Conservation (phyloP, 2,113 vertebrate species). For the Rhinolophus ferrumequinum region DNA sequence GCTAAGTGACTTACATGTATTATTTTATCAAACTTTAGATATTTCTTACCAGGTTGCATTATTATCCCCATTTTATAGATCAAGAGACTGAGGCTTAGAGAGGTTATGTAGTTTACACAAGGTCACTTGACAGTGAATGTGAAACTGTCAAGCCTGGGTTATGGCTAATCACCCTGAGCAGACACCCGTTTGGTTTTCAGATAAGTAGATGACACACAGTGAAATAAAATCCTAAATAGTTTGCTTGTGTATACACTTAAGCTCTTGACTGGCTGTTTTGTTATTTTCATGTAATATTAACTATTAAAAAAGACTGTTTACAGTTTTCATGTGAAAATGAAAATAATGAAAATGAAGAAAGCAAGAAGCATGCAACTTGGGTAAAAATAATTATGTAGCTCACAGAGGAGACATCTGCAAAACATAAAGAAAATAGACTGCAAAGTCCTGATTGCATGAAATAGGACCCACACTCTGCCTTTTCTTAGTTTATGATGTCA, state of each 20-base stretch:
- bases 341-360: not conserved
- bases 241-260: not conserved
- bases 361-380: not conserved
- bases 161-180: not conserved
- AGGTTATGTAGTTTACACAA: not conserved
- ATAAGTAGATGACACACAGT: not conserved
- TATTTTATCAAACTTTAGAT: not conserved
- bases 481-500: conserved; percentile 68
- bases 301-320: not conserved
- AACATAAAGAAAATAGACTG: conserved; percentile 43
- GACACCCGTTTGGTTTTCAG: not conserved
- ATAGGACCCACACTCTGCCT: conserved; percentile 9
- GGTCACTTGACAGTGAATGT: not conserved
- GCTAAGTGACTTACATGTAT: not conserved
- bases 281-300: not conserved
- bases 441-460: not conserved
- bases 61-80: not conserved
- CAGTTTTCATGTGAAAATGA: conserved; percentile 21
- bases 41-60: not conserved
- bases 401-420: conserved; percentile 49
- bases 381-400: conserved; percentile 17
- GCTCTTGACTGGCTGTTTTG: not conserved
- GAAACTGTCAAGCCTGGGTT: not conserved
- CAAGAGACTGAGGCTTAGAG: not conserved
- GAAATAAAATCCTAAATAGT: not conserved